Percentiles rank a stretch among this genome's conserved stretches.
Conservation (phyloP, 2,113 vertebrate genomes). For the Malurus melanocephalus region DNA sequence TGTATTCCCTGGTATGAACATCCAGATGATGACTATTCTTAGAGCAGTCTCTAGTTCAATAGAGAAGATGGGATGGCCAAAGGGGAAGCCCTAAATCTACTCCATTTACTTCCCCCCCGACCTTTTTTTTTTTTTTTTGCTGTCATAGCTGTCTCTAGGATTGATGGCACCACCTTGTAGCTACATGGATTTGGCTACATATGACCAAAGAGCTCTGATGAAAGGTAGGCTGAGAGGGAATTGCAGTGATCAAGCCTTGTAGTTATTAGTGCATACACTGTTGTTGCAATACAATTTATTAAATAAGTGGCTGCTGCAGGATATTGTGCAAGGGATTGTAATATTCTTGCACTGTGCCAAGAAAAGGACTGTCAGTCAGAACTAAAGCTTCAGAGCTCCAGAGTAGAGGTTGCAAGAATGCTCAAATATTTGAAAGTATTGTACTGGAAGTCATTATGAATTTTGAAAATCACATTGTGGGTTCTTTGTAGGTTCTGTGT, state of each 20-base stretch:
- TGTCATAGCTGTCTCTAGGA: neutral
- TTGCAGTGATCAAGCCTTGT: slow-evolving; percentile 12
- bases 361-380: neutral
- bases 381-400: neutral
- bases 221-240: slow-evolving; percentile 4
- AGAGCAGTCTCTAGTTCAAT: neutral
- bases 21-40: neutral
- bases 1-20: neutral
- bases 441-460: neutral
- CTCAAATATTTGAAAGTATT: neutral
- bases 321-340: slow-evolving; percentile 35
- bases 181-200: neutral
- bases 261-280: neutral
- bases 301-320: slow-evolving; percentile 20
- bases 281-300: neutral
- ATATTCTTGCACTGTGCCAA: neutral
- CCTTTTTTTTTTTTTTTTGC: no score
- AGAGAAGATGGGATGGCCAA: neutral
- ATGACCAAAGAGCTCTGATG: neutral
- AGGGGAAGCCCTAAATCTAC: neutral
- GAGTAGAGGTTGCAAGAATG: neutral
- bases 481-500: neutral
- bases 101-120: neutral
- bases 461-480: neutral
- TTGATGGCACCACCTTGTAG: neutral